These are phyloP conservation scores for Halcyon smyrnensis DNA, from an alignment of 2,797 vertebrate genomes.

Conservation along the genomic window DNA sequence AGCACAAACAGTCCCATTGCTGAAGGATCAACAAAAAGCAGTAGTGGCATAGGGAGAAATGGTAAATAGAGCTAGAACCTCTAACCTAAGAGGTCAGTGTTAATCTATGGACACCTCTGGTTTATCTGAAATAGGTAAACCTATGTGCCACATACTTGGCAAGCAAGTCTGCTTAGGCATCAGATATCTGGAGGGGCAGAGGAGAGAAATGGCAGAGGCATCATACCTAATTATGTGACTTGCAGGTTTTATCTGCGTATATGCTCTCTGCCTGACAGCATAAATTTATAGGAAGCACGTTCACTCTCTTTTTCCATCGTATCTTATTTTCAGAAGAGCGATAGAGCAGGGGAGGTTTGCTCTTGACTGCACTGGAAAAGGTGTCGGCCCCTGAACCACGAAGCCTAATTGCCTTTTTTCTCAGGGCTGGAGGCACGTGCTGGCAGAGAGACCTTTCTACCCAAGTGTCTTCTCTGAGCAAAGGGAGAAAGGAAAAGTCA, in stretches of 20 bases:
- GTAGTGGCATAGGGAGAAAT: background rate
- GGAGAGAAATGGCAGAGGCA: background rate
- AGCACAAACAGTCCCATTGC: background rate
- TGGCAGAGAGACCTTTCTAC: slow-evolving; percentile 61
- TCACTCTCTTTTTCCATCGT: background rate
- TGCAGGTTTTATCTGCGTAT: background rate
- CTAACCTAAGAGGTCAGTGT: background rate
- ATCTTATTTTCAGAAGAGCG: slow-evolving; percentile 10
- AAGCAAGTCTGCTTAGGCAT: background rate
- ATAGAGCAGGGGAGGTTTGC: background rate
- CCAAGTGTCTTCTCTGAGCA: background rate
- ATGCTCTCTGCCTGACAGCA: background rate
- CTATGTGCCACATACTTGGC: rapidly evolving
- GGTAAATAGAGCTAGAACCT: background rate
- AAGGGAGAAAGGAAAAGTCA: slow-evolving; percentile 71
- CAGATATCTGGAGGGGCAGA: background rate
- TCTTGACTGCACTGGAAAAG: background rate
- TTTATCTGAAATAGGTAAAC: background rate
- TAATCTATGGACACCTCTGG: background rate
- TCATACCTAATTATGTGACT: background rate
- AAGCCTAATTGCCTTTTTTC: background rate
- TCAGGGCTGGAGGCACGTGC: background rate
- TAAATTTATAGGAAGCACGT: background rate
- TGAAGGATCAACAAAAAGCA: background rate
- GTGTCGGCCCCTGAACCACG: background rate